A percentile compares a stretch with the other conserved stretches of the same genome.
These are phyloP conservation scores for Hirundo rustica DNA, from an alignment of 2,797 vertebrate species.

Conservation along the genomic window DNA sequence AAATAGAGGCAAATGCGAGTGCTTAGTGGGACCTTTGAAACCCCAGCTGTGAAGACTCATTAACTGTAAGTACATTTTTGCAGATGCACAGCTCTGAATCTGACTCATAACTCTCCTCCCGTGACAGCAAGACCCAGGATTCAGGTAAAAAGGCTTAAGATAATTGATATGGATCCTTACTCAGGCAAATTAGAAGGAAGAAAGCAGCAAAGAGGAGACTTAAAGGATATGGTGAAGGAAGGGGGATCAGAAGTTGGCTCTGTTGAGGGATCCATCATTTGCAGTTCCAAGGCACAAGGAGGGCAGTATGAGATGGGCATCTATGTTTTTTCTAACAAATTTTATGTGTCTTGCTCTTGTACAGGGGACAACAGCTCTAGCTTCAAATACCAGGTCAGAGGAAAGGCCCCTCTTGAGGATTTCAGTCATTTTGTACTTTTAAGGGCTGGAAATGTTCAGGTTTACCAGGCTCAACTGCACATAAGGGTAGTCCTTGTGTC, in stretches of 20 bases:
- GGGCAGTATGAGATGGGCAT: neutral
- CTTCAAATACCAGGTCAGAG: neutral
- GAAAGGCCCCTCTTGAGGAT: neutral
- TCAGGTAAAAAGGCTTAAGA: slow-evolving; percentile 44
- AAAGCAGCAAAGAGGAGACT: neutral
- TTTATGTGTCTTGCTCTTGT: neutral
- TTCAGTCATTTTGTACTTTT: neutral
- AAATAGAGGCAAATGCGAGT: neutral
- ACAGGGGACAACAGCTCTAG: neutral
- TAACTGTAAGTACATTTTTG: slow-evolving; percentile 46
- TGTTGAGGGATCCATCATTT: neutral
- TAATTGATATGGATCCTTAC: slow-evolving; percentile 11
- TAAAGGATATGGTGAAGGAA: neutral
- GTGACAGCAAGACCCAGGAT: neutral
- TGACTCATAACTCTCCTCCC: slow-evolving; percentile 37
- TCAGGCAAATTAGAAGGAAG: neutral
- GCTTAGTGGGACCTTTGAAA: slow-evolving; percentile 53
- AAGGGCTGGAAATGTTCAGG: slow-evolving; percentile 9
- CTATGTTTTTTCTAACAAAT: neutral
- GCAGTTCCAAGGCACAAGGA: neutral
- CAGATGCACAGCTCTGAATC: slow-evolving; percentile 41
- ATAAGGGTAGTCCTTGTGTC: neutral
- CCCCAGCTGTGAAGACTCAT: slow-evolving; percentile 56
- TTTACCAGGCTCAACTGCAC: slow-evolving; percentile 61
- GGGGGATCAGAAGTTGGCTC: neutral